Evolutionary conservation across 2,888 invertebrate species (phyloP), one percentile per base, ranked within the genome.

Genomic region (Mesorhabditis belari): DNA sequence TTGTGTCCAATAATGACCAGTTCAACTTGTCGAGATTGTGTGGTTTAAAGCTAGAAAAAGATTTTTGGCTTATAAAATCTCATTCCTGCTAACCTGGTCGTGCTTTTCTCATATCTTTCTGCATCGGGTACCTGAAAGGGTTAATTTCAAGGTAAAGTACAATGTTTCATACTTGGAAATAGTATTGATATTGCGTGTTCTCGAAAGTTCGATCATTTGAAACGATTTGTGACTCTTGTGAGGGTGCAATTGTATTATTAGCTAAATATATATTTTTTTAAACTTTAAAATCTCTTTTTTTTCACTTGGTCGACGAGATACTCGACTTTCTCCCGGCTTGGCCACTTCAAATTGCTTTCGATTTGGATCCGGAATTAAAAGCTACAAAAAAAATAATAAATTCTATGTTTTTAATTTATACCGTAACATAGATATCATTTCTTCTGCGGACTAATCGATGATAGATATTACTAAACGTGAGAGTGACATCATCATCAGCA

Each of bases 11-110:
- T 17, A 58, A 55, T 49, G 69, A 69, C 79, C 79, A 79, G 56
- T 79, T 77, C 50, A 79, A 55, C 56, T 73, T 76, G 61, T 79
- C 78, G 58, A 79, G 62, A 50, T 73, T 70, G 65, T 79, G 78
- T 23, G 75, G 71, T 12, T 76, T 74, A 55, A 78, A 73, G 21
- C 72, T 71, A 55, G 35, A 66, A 58, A 2, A n/a, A 26, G 12
- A 21, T 24, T 28, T 23, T 9, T 5, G 23, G 26, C 23, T 23
- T 17, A 9, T 21, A 21, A 29, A 25, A 6, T 26, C 21, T 17
- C 52, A 49, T 24, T 3, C 17, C n/a, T 23, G 12, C 62, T 12
- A 21, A 71, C 71, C 58, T 68, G 0, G 77, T 77, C 24, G 65
- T 66, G 49, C 74, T 73, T 19, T 68, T 67, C 55, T 71, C 74